phyloP scores from a whole-genome alignment of 2,113 vertebrate species.

The Monarcha castaneiventris region DNA sequence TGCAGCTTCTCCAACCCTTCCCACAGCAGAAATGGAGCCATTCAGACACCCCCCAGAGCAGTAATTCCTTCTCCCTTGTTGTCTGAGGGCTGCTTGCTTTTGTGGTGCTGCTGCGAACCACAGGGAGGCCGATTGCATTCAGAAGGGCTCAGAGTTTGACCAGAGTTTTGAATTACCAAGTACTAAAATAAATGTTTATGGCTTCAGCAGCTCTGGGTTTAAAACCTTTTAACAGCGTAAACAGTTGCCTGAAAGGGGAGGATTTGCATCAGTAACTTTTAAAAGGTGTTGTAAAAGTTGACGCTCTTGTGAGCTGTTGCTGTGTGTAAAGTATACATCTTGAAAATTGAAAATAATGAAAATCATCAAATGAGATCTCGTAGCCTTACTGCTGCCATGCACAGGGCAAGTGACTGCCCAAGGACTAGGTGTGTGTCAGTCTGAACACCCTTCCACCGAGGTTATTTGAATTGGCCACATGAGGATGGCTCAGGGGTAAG shows the following conservation, averaged over 20 bases:
- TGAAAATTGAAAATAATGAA: neutral
- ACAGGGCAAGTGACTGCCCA: neutral
- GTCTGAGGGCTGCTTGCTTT: neutral
- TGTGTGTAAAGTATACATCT: neutral
- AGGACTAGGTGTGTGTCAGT: neutral
- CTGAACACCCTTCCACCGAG: neutral
- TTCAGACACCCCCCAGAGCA: neutral
- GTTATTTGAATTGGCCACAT: fast-evolving
- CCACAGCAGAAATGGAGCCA: neutral
- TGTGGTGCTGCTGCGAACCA: neutral
- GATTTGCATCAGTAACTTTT: neutral
- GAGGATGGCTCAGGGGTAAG: neutral
- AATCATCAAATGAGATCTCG: neutral
- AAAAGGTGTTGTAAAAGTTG: neutral
- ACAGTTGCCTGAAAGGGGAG: neutral
- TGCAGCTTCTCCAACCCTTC: neutral
- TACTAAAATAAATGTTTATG: neutral
- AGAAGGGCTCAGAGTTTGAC: neutral
- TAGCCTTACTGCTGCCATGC: neutral
- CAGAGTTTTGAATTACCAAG: neutral
- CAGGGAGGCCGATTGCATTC: neutral
- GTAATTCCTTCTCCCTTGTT: neutral
- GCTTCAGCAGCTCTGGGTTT: neutral
- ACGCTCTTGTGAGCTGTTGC: neutral
- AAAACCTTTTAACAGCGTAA: neutral